Conservation (phyloP, 2,113 vertebrate species). For the Crocuta crocuta region DNA sequence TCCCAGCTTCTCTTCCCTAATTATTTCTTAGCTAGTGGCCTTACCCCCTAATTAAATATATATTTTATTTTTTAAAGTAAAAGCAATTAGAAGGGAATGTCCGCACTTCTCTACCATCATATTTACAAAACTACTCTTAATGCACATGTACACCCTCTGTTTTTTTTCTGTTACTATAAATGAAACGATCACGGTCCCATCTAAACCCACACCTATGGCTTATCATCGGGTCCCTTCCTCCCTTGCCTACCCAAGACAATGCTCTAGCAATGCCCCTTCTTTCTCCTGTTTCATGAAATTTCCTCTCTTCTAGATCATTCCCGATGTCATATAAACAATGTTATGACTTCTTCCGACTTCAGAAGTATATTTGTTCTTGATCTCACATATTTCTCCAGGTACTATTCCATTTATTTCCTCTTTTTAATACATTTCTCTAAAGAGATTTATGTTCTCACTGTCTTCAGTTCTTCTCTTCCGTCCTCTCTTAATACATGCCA, state of each 20-base stretch:
- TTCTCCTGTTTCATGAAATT: background rate
- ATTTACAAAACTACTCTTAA: background rate
- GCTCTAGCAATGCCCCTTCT: background rate
- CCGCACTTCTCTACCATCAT: background rate
- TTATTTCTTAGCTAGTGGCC: background rate
- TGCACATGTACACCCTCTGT: background rate
- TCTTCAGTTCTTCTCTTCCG: background rate
- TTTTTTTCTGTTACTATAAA: background rate
- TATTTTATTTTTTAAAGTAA: background rate
- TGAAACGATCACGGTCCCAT: background rate
- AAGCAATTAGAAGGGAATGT: background rate
- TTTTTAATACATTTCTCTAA: background rate
- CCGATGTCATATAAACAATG: background rate
- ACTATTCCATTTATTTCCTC: background rate
- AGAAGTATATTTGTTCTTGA: background rate
- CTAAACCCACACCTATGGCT: background rate
- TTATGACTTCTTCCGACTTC: background rate
- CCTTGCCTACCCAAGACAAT: background rate
- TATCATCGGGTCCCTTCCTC: background rate
- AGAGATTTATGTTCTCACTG: conserved; percentile 10
- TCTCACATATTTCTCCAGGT: background rate
- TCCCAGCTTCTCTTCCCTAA: background rate
- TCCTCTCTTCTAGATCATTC: background rate
- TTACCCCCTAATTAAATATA: background rate
- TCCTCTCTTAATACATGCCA: background rate